These are phyloP conservation scores for Mus pahari DNA, from an alignment of 2,113 vertebrate species.

Conservation along the genomic window DNA sequence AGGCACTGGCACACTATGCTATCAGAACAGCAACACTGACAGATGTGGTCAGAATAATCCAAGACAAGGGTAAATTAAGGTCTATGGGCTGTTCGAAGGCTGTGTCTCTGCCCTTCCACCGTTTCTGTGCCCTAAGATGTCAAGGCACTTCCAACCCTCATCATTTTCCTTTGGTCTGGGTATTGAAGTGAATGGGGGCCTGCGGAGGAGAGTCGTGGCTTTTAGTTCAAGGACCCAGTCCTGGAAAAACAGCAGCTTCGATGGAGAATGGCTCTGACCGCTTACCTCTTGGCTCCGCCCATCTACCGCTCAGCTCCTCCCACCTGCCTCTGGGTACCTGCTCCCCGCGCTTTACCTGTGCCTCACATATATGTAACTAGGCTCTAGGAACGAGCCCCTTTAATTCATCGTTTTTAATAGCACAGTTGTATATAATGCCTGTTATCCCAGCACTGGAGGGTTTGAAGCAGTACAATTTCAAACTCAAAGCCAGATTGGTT, in stretches of 20 bases:
- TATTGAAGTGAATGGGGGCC: neutral
- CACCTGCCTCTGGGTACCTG: neutral
- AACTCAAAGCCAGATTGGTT: neutral
- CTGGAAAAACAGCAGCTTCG: neutral
- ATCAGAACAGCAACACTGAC: neutral
- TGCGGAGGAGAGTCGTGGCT: neutral
- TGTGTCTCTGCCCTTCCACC: neutral
- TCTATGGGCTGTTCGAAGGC: neutral
- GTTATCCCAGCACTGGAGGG: neutral
- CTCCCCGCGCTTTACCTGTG: neutral
- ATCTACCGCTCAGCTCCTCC: neutral
- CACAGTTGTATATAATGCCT: neutral
- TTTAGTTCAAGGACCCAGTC: constrained; percentile 19
- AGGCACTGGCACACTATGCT: neutral
- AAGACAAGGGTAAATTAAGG: constrained; percentile 34
- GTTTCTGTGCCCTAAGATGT: neutral
- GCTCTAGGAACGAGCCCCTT: neutral
- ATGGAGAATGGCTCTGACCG: neutral
- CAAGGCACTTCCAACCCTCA: neutral
- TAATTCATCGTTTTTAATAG: constrained; percentile 38
- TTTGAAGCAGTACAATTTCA: neutral
- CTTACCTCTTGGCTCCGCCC: neutral
- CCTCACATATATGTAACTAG: neutral
- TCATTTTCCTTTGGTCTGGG: neutral
- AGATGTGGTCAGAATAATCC: constrained; percentile 27